Base-by-base conservation (phyloP, 2,113 vertebrate species). In the Salminus brasiliensis region DNA sequence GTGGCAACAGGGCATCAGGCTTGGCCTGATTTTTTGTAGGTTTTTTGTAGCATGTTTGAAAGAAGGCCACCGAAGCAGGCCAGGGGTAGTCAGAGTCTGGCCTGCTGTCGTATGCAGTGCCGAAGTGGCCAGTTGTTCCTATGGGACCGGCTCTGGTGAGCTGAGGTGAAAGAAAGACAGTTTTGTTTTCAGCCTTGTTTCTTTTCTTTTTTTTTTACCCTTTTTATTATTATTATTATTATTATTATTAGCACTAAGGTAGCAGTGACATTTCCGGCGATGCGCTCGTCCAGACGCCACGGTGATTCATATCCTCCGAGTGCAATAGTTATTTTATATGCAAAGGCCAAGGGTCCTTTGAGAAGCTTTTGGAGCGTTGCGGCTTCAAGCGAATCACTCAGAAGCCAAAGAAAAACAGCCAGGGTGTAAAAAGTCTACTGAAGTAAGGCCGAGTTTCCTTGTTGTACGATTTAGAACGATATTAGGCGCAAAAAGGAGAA, bases 241-340 rank as follows among this genome's bases (percentile, higher is more conserved):
- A 41, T 5, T 41, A 12, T 16, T 13, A 23, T 16, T n/a, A 41
- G 36, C 41, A 32, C 30, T n/a, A 43, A 29, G 12, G 29, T n/a
- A 34, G 68, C 21, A 10, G 29, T 18, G 32, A 21, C 23, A 52
- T 72, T 49, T 60, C 72, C 67, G 62, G 30, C n/a, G 36, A 23
- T 25, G 32, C 32, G 49, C 49, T 25, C 52, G 32, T 72, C 11
- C 39, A n/a, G 52, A 70, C 68, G 53, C 5, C 23, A 45, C 25
- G 3, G 27, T 65, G 53, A 71, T 8, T 77, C 63, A 72, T 25
- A 34, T 59, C 68, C 47, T 45, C 70, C 55, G 70, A 67, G 55
- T 67, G 6, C n/a, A 63, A 63, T 29, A 63, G 36, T 9, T 72
- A 71, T 41, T 65, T 65, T 10, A 68, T 12, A 45, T n/a, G 57